Percentiles rank a stretch among this genome's conserved stretches.
phyloP scores from a whole-genome alignment of 2,797 vertebrate genomes.

The Pyrocephalus nanus region DNA sequence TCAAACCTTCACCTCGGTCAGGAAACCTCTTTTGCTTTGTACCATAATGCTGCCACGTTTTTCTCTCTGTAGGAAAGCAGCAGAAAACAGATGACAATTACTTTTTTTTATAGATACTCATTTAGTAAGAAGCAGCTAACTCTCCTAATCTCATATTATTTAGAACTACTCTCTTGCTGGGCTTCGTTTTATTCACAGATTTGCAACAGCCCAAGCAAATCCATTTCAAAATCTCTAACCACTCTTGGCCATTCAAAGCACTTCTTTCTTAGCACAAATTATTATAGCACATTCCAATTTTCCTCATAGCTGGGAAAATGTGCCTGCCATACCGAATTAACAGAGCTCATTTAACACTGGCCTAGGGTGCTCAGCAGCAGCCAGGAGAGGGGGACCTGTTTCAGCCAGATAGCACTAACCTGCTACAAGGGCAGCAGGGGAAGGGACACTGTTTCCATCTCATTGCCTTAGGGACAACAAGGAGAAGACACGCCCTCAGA shows the following conservation, averaged over 20 bases:
- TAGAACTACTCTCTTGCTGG: background rate
- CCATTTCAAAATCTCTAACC: background rate
- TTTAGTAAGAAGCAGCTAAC: background rate
- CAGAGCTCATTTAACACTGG: background rate
- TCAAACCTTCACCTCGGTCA: background rate
- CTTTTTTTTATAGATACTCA: background rate
- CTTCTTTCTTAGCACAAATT: background rate
- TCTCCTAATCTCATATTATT: background rate
- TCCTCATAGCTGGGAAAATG: background rate
- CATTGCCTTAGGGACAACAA: background rate
- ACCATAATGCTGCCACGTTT: background rate
- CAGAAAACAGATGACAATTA: slow-evolving; percentile 24
- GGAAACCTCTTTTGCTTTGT: background rate
- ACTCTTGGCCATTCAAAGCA: background rate
- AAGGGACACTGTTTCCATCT: background rate
- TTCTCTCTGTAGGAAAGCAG: background rate
- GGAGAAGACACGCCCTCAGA: background rate
- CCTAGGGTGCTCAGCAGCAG: accelerated
- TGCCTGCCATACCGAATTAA: background rate
- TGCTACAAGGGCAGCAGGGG: background rate
- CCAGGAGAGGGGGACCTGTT: background rate
- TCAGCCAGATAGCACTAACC: background rate
- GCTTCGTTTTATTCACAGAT: background rate
- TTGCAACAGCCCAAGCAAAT: background rate
- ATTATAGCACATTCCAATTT: background rate